These are phyloP conservation scores for Ammodytes marinus DNA, from an alignment of 2,113 vertebrate species.

Conservation along the genomic window DNA sequence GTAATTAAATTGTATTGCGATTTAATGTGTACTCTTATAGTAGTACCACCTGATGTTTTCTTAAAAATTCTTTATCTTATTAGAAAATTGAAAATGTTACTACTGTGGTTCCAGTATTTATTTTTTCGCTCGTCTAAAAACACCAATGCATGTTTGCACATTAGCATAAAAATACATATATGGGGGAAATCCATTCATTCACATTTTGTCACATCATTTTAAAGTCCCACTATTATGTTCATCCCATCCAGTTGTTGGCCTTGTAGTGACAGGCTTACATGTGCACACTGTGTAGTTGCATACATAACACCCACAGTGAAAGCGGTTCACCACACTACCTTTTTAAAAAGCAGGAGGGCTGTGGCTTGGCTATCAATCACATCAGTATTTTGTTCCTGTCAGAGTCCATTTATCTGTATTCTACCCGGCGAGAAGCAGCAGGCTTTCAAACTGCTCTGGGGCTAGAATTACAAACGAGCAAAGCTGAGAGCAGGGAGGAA, in stretches of 20 bases:
- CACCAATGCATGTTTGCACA: background rate
- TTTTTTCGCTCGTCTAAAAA: background rate
- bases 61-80: background rate
- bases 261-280: conserved; percentile 4
- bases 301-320: conserved; percentile 11
- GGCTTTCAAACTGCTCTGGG: conserved; percentile 39
- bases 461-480: conserved; percentile 68
- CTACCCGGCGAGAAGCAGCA: conserved; percentile 23
- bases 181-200: background rate
- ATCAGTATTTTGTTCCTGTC: conserved; percentile 67
- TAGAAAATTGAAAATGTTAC: background rate
- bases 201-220: background rate
- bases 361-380: conserved; percentile 59
- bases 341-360: conserved; percentile 45
- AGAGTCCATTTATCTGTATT: conserved; percentile 62
- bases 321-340: conserved; percentile 8
- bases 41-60: background rate
- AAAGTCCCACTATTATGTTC: background rate
- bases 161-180: background rate
- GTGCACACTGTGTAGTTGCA: conserved; percentile 13
- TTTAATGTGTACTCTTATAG: too few relatives aligned
- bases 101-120: background rate
- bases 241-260: background rate
- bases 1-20: too few relatives aligned
- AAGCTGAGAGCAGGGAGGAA: conserved; percentile 39